phyloP scores from a whole-genome alignment of 2,113 vertebrate species.

The Scomber japonicus region DNA sequence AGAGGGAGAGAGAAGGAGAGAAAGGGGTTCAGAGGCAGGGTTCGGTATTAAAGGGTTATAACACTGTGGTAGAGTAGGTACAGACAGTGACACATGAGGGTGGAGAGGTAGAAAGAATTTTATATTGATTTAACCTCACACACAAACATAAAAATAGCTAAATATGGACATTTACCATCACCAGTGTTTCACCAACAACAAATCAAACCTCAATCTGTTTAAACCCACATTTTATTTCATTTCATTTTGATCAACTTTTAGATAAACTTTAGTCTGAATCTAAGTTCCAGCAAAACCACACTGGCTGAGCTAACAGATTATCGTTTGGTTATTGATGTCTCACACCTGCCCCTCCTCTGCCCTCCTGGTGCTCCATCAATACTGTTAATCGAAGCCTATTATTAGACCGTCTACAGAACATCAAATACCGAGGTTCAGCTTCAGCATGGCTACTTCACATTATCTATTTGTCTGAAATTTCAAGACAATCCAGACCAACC shows the following conservation, averaged over 20 bases:
- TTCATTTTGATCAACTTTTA: neutral
- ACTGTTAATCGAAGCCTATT: constrained; percentile 10
- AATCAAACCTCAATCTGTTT: neutral
- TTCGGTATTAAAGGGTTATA: constrained; percentile 18
- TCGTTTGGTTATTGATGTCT: constrained; percentile 25
- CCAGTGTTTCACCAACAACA: neutral
- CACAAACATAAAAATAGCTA: neutral
- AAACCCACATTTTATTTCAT: neutral
- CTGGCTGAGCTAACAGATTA: constrained; percentile 1
- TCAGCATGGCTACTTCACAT: neutral
- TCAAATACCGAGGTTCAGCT: neutral
- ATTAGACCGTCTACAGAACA: constrained; percentile 1
- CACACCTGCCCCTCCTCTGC: neutral
- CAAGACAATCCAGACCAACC: neutral
- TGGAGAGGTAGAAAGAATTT: neutral
- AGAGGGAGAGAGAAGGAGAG: neutral
- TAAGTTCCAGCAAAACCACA: neutral
- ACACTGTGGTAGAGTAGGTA: neutral
- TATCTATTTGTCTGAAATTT: neutral
- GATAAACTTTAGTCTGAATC: neutral
- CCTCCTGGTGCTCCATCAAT: constrained; percentile 11
- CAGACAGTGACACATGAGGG: constrained; percentile 38
- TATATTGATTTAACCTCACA: constrained; percentile 9
- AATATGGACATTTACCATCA: neutral
- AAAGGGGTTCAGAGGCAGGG: neutral